Evolutionary conservation across 2,113 vertebrate species (phyloP).

Genomic region (Deroptyus accipitrinus): DNA sequence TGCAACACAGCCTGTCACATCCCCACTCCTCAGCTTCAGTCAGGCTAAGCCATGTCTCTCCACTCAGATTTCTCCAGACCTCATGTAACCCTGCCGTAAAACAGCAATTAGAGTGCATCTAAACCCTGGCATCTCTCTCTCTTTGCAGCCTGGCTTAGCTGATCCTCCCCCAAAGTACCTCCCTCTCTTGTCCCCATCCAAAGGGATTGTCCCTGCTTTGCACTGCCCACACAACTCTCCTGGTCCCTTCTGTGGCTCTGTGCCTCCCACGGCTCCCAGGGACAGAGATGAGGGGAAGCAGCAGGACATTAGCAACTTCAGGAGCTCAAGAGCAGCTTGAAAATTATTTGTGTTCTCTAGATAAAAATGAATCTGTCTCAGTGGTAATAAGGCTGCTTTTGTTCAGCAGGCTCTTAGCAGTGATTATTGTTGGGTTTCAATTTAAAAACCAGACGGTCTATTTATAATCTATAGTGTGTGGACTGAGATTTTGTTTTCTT

Average conservation of each 20-base stretch:
- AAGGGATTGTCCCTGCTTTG: background rate
- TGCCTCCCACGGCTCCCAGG: background rate
- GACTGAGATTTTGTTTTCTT: background rate
- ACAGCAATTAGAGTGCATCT: background rate
- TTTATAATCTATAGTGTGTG: conserved; percentile 49
- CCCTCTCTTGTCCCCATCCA: background rate
- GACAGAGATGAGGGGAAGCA: background rate
- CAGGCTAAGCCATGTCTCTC: background rate
- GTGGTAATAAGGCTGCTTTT: conserved; percentile 49
- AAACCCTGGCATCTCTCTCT: background rate
- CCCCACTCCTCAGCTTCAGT: background rate
- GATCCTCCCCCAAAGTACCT: background rate
- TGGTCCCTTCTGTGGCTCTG: background rate
- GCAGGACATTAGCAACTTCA: background rate
- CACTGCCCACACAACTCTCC: background rate
- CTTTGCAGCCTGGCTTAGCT: background rate
- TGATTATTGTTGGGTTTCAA: conserved; percentile 43
- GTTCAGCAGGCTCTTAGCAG: conserved; percentile 48
- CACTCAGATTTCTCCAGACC: background rate
- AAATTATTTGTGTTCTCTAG: conserved; percentile 39
- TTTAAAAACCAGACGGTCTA: conserved; percentile 43
- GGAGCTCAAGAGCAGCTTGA: conserved; percentile 32
- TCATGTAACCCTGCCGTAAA: background rate
- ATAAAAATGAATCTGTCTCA: conserved; percentile 34
- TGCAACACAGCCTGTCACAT: background rate